Base-by-base conservation (phyloP, 2,797 vertebrate genomes). In the Coluber constrictor region DNA sequence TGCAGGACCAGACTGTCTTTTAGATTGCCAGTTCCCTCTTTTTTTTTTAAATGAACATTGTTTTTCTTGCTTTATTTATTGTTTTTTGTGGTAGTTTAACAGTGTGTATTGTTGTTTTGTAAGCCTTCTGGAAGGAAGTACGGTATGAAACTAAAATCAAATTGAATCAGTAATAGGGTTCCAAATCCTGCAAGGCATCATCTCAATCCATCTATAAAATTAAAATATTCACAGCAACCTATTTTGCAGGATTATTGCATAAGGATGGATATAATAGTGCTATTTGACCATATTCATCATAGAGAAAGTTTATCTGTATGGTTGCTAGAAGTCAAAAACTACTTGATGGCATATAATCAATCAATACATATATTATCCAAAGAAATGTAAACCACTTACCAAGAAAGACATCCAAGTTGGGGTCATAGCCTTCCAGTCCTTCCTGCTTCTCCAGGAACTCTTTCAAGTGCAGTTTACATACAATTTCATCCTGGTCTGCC, bases 361-460 rank as follows among this genome's bases (percentile, higher is more conserved):
- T 61, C 61, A 66, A 10, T 43, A 8, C 7, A 16, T 57, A 18
- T 83, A 86, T 16, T 13, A 43, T 60, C 15, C 11, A 2, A 20
- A 59, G 20, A 8, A 32, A 89, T 37, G 55, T 32, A 56, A 90
- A 13, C 16, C 3, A 47, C 97, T 97, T 96, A 99, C 99, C 99
- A 11, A 98, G 97, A 93, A 98, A 98, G 89, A 97, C 97, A 51
- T 98, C 98, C 0, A 99, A 96, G 89, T 98, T 99, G 90, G 98
- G 98, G 96, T 99, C 99, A 0, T 99, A 99, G 95, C 98, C 99
- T 93, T 97, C 97, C 92, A 98, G 88, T 18, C 95, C 96, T 97
- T 98, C 94, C 63, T 92, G 95, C 95, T 61, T 37, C 37, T 90
- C 97, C 92, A 98, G 95, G 5, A 98, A 98, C 87, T 96, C 97